A percentile compares a stretch with the other conserved stretches of the same genome.
Conservation (phyloP, 2,888 invertebrate genomes). For the Exephanes ischioxanthus region DNA sequence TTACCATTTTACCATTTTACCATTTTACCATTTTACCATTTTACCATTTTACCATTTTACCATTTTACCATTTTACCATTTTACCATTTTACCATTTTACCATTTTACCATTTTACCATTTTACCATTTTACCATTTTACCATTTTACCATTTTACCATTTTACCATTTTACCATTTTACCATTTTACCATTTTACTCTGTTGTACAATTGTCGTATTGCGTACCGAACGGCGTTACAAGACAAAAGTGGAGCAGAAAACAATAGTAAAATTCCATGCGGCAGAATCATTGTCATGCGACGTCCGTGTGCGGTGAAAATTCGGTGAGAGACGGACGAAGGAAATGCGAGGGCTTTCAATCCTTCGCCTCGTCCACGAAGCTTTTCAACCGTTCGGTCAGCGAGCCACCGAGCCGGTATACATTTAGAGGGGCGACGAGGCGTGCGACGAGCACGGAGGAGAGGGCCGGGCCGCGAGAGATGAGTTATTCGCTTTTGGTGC, state of each 20-base stretch:
- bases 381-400: slow-evolving; percentile 50
- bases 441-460: slow-evolving; percentile 39
- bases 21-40: too few relatives aligned
- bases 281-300: not conserved
- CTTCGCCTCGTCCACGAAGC: slow-evolving; percentile 34
- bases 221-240: too few relatives aligned
- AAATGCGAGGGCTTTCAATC: slow-evolving; percentile 4
- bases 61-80: too few relatives aligned
- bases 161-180: too few relatives aligned
- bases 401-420: slow-evolving; percentile 35
- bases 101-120: too few relatives aligned
- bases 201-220: too few relatives aligned
- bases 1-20: too few relatives aligned
- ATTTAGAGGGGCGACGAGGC: slow-evolving; percentile 60
- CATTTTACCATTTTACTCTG: too few relatives aligned
- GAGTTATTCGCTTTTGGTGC: slow-evolving; percentile 70
- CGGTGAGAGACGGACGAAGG: not conserved
- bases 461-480: slow-evolving; percentile 62
- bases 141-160: too few relatives aligned
- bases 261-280: not conserved
- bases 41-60: too few relatives aligned
- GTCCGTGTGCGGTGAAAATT: not conserved
- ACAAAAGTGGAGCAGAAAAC: not conserved
- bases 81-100: too few relatives aligned
- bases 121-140: too few relatives aligned